Evolutionary conservation across 2,113 vertebrate species (phyloP).

Genomic region (Ameiurus melas): DNA sequence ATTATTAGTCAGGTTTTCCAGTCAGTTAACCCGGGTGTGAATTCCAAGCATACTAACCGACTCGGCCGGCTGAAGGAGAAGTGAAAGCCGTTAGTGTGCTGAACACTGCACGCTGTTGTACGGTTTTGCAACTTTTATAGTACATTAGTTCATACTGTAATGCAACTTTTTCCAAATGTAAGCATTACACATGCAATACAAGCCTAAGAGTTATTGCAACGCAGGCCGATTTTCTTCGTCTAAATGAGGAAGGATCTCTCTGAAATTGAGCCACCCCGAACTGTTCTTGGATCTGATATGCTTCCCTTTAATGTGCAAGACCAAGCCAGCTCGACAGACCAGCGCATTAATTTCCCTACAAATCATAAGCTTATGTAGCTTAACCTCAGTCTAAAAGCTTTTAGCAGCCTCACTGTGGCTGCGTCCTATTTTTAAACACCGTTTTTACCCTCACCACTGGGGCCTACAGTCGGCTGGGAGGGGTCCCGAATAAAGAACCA

Average conservation of each 20-base stretch:
- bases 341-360: not conserved
- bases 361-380: not conserved
- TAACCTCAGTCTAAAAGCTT: not conserved
- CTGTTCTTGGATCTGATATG: not conserved
- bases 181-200: not conserved
- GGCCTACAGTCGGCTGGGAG: slow-evolving; percentile 35
- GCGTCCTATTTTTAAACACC: slow-evolving; percentile 43
- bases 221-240: not conserved
- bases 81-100: slow-evolving; percentile 36
- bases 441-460: slow-evolving; percentile 24
- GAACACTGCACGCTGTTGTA: slow-evolving; percentile 3
- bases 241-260: slow-evolving; percentile 4
- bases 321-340: not conserved
- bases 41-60: slow-evolving; percentile 46
- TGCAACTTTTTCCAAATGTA: not conserved
- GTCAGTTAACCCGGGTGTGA: slow-evolving; percentile 52
- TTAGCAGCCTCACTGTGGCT: slow-evolving; percentile 29
- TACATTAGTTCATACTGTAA: not conserved
- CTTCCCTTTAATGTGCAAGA: not conserved
- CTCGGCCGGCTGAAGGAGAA: slow-evolving; percentile 32
- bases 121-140: slow-evolving; percentile 1
- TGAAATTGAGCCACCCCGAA: slow-evolving; percentile 28
- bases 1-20: slow-evolving; percentile 55
- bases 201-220: not conserved
- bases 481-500: slow-evolving; percentile 46